phyloP scores from a whole-genome alignment of 1,140 invertebrate species.

The Colletes latitarsis region DNA sequence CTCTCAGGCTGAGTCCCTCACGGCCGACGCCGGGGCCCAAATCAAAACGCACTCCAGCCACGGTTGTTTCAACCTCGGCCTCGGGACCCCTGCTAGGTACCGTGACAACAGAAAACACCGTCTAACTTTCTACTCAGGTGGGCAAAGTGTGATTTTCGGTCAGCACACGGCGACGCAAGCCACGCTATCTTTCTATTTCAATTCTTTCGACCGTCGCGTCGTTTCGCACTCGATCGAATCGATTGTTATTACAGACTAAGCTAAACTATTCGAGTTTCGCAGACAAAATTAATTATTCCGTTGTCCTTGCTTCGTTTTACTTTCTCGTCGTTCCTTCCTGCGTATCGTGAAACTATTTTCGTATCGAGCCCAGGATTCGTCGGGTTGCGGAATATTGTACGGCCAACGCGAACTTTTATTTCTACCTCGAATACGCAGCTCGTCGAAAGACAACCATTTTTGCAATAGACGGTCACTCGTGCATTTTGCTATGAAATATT shows the following conservation, averaged over 20 bases:
- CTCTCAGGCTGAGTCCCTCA: constrained; percentile 80
- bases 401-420: constrained; percentile 5
- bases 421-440: not conserved
- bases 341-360: not conserved
- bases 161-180: constrained; percentile 23
- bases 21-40: constrained; percentile 80
- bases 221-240: too few species aligned
- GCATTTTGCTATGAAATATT: constrained; percentile 33
- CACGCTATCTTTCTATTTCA: not conserved
- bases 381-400: not conserved
- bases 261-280: not conserved
- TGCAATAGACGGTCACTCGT: constrained; percentile 26
- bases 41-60: constrained; percentile 81
- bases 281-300: not conserved
- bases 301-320: too few species aligned
- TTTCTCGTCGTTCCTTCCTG: not conserved
- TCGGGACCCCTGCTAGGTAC: constrained; percentile 78
- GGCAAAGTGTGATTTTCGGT: constrained; percentile 25
- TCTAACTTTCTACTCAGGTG: constrained; percentile 54
- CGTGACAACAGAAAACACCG: constrained; percentile 71
- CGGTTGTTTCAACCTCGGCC: constrained; percentile 80
- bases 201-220: too few species aligned
- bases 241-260: constrained; percentile 1
- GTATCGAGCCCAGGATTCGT: not conserved
- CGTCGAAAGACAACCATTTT: constrained; percentile 34